Evolutionary conservation across 1,140 invertebrate genomes (phyloP).

Genomic region (Anadara kagoshimensis): DNA sequence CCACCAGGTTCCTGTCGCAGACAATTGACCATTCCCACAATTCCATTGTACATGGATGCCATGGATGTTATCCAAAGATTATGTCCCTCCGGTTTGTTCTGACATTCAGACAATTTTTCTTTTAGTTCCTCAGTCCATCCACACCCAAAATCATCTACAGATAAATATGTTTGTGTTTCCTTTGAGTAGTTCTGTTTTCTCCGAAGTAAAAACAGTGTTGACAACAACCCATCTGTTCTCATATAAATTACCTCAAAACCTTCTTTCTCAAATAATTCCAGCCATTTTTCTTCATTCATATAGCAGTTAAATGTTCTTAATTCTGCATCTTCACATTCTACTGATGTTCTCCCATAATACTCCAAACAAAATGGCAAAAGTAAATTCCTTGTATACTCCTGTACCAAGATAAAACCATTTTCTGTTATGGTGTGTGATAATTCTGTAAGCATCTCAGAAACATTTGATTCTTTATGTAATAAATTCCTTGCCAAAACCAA

Average conservation of each 20-base stretch:
- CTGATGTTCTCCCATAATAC: constrained; percentile 27
- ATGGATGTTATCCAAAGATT: constrained; percentile 68
- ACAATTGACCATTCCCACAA: constrained; percentile 92
- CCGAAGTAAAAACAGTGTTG: constrained; percentile 66
- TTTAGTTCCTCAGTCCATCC: constrained; percentile 88
- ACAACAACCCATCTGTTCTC: constrained; percentile 64
- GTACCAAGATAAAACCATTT: constrained; percentile 85
- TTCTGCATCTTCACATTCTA: constrained; percentile 30
- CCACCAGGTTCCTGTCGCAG: constrained; percentile 89
- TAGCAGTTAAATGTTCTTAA: constrained; percentile 63
- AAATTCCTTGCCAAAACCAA: constrained; percentile 69
- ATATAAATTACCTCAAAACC: constrained; percentile 72
- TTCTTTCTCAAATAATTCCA: constrained; percentile 71
- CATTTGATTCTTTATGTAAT: constrained; percentile 69
- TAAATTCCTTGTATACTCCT: constrained; percentile 80
- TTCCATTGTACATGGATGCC: constrained; percentile 77
- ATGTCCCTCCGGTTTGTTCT: constrained; percentile 71
- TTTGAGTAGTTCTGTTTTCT: constrained; percentile 19
- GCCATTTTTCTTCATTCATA: constrained; percentile 63
- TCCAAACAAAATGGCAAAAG: constrained; percentile 53
- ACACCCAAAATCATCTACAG: constrained; percentile 70
- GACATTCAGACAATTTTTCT: constrained; percentile 75
- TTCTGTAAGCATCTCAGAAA: constrained; percentile 64
- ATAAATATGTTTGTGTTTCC: constrained; percentile 37
- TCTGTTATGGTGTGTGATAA: constrained; percentile 80